Percentiles rank a stretch among this genome's conserved stretches.
Evolutionary conservation across 2,113 vertebrate genomes (phyloP).

Genomic region (Furnarius figulus): DNA sequence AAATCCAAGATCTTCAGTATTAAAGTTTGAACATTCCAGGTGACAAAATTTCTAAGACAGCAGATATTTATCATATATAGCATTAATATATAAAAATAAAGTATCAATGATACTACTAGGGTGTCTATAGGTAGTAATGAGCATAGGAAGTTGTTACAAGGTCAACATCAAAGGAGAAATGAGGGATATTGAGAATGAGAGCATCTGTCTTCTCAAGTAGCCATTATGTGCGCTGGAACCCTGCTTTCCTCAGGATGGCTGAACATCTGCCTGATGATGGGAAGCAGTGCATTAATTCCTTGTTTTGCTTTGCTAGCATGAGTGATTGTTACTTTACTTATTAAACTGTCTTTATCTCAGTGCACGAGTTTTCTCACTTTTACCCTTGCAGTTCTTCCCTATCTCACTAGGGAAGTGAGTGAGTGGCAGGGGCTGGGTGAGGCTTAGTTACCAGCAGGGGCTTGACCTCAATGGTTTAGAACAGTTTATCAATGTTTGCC

Average conservation of each 20-base stretch:
- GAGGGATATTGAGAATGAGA: not conserved
- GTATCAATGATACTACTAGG: not conserved
- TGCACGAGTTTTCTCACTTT: not conserved
- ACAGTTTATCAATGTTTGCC: not conserved
- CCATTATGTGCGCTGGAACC: not conserved
- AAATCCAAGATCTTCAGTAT: not conserved
- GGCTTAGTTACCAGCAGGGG: not conserved
- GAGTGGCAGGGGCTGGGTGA: not conserved
- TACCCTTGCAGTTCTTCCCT: not conserved
- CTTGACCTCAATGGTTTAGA: not conserved
- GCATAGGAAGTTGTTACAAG: not conserved
- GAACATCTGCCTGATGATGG: not conserved
- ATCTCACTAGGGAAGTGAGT: not conserved
- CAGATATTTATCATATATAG: not conserved
- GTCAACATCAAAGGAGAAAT: not conserved
- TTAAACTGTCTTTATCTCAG: not conserved
- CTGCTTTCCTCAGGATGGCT: not conserved
- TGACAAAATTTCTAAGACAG: not conserved
- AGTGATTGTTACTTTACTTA: accelerated
- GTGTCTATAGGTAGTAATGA: not conserved
- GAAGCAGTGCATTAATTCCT: not conserved
- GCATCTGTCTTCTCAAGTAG: not conserved
- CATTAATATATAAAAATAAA: not conserved
- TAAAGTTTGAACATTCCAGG: not conserved
- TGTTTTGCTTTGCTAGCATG: not conserved